These are phyloP conservation scores for Ciona savignyi DNA, from an alignment of 23 tunicate genomes.

Conservation along the genomic window DNA sequence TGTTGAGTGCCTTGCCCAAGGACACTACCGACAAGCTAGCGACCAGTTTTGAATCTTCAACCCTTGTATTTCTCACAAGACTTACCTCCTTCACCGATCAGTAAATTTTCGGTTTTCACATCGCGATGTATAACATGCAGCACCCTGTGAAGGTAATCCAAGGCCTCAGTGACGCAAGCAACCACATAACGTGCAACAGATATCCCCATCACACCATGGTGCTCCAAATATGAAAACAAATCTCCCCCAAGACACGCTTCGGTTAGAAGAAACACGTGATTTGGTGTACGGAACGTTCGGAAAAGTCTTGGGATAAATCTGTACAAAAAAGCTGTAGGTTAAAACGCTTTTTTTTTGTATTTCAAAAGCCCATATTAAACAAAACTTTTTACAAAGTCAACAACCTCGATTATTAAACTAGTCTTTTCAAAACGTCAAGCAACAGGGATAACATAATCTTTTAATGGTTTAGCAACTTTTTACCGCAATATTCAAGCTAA, in stretches of 20 bases:
- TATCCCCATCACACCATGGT: slow-evolving; percentile 21
- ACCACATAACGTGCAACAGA: slow-evolving; percentile 35
- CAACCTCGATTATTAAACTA: no score
- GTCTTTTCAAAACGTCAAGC: no score
- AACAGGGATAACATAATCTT: no score
- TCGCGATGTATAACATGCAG: slow-evolving; percentile 48
- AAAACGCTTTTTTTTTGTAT: not conserved
- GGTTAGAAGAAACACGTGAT: slow-evolving; percentile 50
- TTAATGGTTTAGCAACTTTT: no score
- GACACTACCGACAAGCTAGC: no score
- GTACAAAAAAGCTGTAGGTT: no score
- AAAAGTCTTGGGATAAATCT: slow-evolving; percentile 54
- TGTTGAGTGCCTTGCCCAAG: no score
- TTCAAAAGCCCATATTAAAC: no score
- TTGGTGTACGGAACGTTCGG: slow-evolving; percentile 37
- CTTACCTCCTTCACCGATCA: slow-evolving; percentile 42
- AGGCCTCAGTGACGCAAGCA: slow-evolving; percentile 58
- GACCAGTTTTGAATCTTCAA: no score
- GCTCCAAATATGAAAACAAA: slow-evolving; percentile 54
- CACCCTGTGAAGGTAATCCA: slow-evolving; percentile 37
- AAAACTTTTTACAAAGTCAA: no score
- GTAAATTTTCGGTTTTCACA: slow-evolving; percentile 63
- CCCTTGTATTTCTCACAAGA: no score
- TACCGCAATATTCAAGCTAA: no score
- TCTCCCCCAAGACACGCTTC: slow-evolving; percentile 82